These are phyloP conservation scores for Lomographa bimaculata DNA, from an alignment of 2,888 invertebrate species.

Conservation along the genomic window DNA sequence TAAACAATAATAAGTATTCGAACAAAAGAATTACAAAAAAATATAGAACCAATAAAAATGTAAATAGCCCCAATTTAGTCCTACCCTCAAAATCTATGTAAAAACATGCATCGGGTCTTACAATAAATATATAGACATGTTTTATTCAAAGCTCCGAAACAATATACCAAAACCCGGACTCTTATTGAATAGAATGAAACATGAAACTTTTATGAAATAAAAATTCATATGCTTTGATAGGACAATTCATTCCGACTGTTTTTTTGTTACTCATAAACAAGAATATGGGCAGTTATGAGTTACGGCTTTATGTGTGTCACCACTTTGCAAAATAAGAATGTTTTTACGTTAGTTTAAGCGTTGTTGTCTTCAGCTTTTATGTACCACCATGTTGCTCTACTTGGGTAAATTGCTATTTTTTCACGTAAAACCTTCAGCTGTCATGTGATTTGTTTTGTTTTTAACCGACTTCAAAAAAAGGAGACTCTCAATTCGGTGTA, in stretches of 20 bases:
- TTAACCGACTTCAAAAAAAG: no score
- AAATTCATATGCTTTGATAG: slow-evolving; percentile 14
- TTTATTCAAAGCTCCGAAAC: slow-evolving; percentile 73
- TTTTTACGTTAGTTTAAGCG: slow-evolving; percentile 11
- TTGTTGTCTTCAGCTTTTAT: slow-evolving; percentile 6
- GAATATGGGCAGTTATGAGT: slow-evolving; percentile 1
- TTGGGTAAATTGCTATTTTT: no score
- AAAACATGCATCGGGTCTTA: slow-evolving; percentile 72
- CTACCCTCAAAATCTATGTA: slow-evolving; percentile 56
- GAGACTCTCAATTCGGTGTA: no score
- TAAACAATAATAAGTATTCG: slow-evolving; percentile 23
- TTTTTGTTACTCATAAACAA: slow-evolving; percentile 1
- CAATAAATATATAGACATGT: slow-evolving; percentile 66
- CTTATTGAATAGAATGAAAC: slow-evolving; percentile 56
- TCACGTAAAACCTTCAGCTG: no score
- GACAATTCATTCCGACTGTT: slow-evolving; percentile 13
- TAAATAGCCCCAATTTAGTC: slow-evolving; percentile 56
- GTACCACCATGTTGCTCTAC: no score
- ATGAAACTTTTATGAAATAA: slow-evolving; percentile 38
- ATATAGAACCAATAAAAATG: slow-evolving; percentile 59
- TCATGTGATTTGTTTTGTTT: no score
- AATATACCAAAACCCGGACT: slow-evolving; percentile 57
- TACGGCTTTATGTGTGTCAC: slow-evolving; percentile 9
- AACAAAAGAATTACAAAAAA: slow-evolving; percentile 40
- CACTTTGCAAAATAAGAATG: background rate